Conservation (phyloP, 2,888 invertebrate species). For the Spisula solida region DNA sequence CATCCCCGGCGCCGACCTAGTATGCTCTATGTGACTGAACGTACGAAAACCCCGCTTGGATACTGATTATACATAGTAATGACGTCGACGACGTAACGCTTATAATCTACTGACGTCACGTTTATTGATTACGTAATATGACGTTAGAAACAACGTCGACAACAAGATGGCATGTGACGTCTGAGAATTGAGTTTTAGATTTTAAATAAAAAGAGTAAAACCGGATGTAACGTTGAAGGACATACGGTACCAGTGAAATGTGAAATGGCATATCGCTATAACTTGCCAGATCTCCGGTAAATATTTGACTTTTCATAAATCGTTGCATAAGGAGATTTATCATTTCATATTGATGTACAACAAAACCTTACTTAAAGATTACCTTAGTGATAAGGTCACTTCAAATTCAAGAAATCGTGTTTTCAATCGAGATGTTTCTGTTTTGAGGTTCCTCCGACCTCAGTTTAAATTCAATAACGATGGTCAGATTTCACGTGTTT, state of each 20-base stretch:
- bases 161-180: neutral
- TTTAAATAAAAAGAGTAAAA: slow-evolving; percentile 9
- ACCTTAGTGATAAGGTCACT: too few relatives aligned
- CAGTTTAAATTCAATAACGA: too few relatives aligned
- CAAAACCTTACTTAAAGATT: too few relatives aligned
- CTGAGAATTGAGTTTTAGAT: neutral
- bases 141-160: slow-evolving; percentile 29
- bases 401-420: neutral
- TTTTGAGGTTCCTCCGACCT: too few relatives aligned
- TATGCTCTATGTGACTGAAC: too few relatives aligned
- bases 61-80: neutral
- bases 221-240: neutral
- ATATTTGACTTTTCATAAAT: neutral
- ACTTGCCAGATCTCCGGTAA: slow-evolving; percentile 32
- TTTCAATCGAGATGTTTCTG: neutral
- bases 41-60: too few relatives aligned
- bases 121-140: neutral
- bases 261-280: slow-evolving; percentile 30
- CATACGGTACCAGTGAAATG: neutral
- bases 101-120: neutral
- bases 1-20: too few relatives aligned
- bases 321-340: too few relatives aligned
- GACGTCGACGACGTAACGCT: neutral
- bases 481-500: too few relatives aligned
- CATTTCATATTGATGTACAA: too few relatives aligned